Conservation (phyloP, 1,140 invertebrate species). For the Drosophila azteca region DNA sequence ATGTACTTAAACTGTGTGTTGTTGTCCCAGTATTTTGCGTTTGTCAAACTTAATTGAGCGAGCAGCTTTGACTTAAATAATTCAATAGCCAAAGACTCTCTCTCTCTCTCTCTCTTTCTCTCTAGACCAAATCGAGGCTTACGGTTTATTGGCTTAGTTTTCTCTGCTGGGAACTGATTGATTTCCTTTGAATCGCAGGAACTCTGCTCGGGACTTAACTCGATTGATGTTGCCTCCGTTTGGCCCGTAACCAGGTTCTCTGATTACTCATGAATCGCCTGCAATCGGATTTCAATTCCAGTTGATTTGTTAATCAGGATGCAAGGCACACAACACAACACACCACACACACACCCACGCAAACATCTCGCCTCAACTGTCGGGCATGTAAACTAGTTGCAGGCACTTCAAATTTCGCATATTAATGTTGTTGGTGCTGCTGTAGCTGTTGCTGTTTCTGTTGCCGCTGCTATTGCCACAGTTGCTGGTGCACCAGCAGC, state of each 20-base stretch:
- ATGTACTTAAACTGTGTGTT: background rate
- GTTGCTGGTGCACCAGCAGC: too few relatives aligned
- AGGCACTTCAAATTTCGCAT: constrained; percentile 50
- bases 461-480: constrained; percentile 32
- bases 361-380: constrained; percentile 31
- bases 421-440: constrained; percentile 43
- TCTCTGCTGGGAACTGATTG: constrained; percentile 11
- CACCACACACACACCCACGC: constrained; percentile 26
- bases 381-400: constrained; percentile 64
- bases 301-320: constrained; percentile 71
- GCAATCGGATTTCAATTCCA: constrained; percentile 54
- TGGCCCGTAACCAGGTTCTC: constrained; percentile 42
- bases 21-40: too few relatives aligned
- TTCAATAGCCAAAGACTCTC: background rate
- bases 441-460: constrained; percentile 31
- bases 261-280: constrained; percentile 36
- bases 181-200: constrained; percentile 18
- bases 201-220: constrained; percentile 12
- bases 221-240: constrained; percentile 26
- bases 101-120: constrained; percentile 14
- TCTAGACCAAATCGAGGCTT: background rate
- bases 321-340: constrained; percentile 39
- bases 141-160: constrained; percentile 27
- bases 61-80: background rate
- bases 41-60: too few relatives aligned